Percentiles rank a stretch among this genome's conserved stretches.
Conservation (phyloP, 2,888 invertebrate genomes). For the Exephanes ischioxanthus region DNA sequence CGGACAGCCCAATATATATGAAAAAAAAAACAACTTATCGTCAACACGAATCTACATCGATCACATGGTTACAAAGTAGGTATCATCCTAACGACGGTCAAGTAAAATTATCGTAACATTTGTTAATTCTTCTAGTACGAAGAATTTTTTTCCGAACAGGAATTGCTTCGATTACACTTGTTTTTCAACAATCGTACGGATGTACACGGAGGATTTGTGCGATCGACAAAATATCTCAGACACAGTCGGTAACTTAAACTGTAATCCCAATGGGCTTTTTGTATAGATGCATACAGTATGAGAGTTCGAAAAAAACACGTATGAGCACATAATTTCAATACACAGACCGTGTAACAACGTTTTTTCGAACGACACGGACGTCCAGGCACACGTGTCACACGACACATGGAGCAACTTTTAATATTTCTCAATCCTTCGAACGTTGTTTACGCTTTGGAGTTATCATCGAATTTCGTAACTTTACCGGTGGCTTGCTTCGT, state of each 20-base stretch:
- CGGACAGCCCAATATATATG: constrained; percentile 12
- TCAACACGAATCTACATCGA: constrained; percentile 1
- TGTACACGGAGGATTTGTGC: not conserved
- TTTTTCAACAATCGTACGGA: not conserved
- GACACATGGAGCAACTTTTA: not conserved
- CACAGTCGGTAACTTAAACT: not conserved
- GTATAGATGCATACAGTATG: not conserved
- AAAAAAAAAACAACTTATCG: constrained; percentile 15
- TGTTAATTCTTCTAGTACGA: not conserved
- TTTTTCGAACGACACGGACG: not conserved
- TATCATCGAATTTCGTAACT: constrained; percentile 55
- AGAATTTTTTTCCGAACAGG: not conserved
- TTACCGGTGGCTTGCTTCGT: constrained; percentile 61
- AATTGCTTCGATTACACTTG: not conserved
- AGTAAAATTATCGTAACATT: not conserved
- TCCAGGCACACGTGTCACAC: not conserved
- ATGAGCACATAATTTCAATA: not conserved
- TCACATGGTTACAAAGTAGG: constrained; percentile 12
- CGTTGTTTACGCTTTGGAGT: constrained; percentile 39
- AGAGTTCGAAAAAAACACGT: not conserved
- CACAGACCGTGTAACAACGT: not conserved
- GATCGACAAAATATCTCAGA: not conserved
- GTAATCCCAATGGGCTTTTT: not conserved
- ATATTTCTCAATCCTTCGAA: constrained; percentile 16
- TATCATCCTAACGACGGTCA: not conserved